A percentile compares a stretch with the other conserved stretches of the same genome.
These are phyloP conservation scores for Sycophila sp. DNA, from an alignment of 1,140 invertebrate genomes.

Conservation along the genomic window DNA sequence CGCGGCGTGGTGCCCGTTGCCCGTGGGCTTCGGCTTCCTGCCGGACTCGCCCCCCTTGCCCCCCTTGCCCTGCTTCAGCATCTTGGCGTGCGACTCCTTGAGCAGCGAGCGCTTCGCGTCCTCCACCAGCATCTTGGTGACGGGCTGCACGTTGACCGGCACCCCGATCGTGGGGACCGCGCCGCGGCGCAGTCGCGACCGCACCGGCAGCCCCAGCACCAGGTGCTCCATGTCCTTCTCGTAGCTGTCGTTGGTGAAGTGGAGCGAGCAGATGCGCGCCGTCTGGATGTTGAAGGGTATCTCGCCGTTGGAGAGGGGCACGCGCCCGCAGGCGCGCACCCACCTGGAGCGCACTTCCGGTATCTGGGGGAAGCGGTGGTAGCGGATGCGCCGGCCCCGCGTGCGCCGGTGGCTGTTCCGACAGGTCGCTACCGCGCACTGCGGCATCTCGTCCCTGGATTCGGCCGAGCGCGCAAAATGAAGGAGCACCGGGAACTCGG, in stretches of 20 bases:
- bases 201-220: conserved; percentile 67
- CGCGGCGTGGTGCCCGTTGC: conserved; percentile 29
- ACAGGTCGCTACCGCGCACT: conserved; percentile 70
- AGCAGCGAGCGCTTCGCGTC: conserved; percentile 61
- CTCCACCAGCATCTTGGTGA: conserved; percentile 62
- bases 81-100: conserved; percentile 58
- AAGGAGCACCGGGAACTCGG: too few species aligned
- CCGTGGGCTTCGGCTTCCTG: conserved; percentile 18
- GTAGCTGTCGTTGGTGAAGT: conserved; percentile 69
- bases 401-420: conserved; percentile 70
- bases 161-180: conserved; percentile 69
- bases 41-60: background rate
- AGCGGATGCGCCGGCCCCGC: conserved; percentile 68
- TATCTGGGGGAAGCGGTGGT: conserved; percentile 71
- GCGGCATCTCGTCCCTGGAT: conserved; percentile 64
- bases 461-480: too few species aligned
- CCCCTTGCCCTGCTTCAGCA: conserved; percentile 43
- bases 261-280: conserved; percentile 69
- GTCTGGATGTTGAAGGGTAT: conserved; percentile 68
- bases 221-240: conserved; percentile 71
- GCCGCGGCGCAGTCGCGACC: conserved; percentile 66
- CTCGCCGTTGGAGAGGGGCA: conserved; percentile 61
- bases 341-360: conserved; percentile 65
- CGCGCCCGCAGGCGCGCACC: conserved; percentile 67
- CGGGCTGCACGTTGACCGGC: conserved; percentile 64